These are phyloP conservation scores for Drosophila limbata DNA, from an alignment of 2,888 invertebrate species.

Conservation along the genomic window DNA sequence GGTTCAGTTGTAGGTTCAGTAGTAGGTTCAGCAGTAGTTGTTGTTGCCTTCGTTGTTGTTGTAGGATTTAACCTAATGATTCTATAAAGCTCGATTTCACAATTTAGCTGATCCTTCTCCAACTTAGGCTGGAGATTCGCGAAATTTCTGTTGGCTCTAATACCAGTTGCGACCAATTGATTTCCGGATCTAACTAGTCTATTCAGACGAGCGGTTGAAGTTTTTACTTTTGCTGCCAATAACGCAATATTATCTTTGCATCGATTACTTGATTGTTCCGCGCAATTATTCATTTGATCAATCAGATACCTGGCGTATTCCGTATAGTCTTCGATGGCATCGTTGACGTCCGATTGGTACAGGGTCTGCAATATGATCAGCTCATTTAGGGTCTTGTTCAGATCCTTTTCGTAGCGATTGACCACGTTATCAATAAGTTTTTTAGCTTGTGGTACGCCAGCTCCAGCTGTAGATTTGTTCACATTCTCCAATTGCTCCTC, in stretches of 20 bases:
- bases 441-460: slow-evolving; percentile 17
- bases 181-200: neutral
- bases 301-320: neutral
- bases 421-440: slow-evolving; percentile 19
- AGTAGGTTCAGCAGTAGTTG: no score
- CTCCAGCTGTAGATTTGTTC: slow-evolving; percentile 19
- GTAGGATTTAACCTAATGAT: no score
- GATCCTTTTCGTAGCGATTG: no score
- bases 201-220: neutral
- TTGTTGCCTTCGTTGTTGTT: no score
- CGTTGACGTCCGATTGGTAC: slow-evolving; percentile 17
- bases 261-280: neutral
- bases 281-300: neutral
- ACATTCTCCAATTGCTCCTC: slow-evolving; percentile 33
- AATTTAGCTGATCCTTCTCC: neutral
- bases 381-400: slow-evolving; percentile 20
- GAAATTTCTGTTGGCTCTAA: neutral
- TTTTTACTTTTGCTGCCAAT: neutral
- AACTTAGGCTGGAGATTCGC: neutral
- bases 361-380: slow-evolving; percentile 2
- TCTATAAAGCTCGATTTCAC: neutral
- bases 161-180: neutral
- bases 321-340: neutral
- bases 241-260: neutral
- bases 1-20: no score